A percentile compares a stretch with the other conserved stretches of the same genome.
phyloP scores from a whole-genome alignment of 2,888 invertebrate genomes.

The Pemphredon lugubris region DNA sequence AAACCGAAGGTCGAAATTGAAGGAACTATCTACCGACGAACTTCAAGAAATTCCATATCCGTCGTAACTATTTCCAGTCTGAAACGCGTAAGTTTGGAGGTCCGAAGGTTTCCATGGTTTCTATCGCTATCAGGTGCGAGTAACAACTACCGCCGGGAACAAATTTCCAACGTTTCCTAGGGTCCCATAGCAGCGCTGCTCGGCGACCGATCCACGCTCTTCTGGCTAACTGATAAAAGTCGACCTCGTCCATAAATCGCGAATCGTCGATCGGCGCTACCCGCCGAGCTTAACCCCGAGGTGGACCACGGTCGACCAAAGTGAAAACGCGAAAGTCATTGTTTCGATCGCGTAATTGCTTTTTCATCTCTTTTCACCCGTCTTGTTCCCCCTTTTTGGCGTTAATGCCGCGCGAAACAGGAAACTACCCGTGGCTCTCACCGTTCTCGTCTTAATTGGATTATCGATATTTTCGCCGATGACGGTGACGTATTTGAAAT shows the following conservation, averaged over 20 bases:
- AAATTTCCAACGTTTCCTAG: constrained; percentile 5
- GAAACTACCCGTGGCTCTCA: too few relatives aligned
- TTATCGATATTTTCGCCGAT: too few relatives aligned
- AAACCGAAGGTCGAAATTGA: too few relatives aligned
- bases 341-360: not conserved
- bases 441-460: too few relatives aligned
- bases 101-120: not conserved
- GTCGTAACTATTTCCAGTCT: too few relatives aligned
- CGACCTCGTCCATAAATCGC: constrained; percentile 37
- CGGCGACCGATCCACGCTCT: constrained; percentile 19
- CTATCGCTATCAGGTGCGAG: not conserved
- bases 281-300: constrained; percentile 14
- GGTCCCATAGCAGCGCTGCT: not conserved
- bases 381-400: not conserved
- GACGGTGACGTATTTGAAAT: too few relatives aligned
- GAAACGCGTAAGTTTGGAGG: too few relatives aligned
- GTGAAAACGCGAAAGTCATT: constrained; percentile 19
- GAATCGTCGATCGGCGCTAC: constrained; percentile 20
- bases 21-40: too few relatives aligned
- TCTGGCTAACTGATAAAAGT: constrained; percentile 41
- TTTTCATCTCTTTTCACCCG: not conserved
- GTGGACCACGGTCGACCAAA: constrained; percentile 3
- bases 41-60: too few relatives aligned
- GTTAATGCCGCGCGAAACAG: not conserved
- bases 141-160: not conserved